These are phyloP conservation scores for Amiota mariae DNA, from an alignment of 2,888 invertebrate genomes.

Conservation along the genomic window DNA sequence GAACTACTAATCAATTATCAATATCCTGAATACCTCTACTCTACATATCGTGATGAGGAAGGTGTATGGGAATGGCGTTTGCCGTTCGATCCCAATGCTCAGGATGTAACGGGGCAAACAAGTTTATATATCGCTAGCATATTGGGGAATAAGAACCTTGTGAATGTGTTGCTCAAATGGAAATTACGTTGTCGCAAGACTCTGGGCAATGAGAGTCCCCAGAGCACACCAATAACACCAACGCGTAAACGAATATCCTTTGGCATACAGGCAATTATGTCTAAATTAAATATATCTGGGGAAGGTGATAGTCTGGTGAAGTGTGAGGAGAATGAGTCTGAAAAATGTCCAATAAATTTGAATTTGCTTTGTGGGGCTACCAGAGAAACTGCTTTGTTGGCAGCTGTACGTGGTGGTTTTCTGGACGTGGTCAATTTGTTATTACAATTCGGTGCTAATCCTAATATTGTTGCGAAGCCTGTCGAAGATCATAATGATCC, in stretches of 20 bases:
- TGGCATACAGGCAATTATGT: constrained; percentile 91
- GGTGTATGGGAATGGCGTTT: constrained; percentile 88
- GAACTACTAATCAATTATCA: constrained; percentile 85
- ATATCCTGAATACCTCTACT: constrained; percentile 83
- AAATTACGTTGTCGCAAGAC: constrained; percentile 77
- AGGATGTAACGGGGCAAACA: constrained; percentile 92
- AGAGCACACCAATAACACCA: constrained; percentile 71
- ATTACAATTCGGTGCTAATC: constrained; percentile 85
- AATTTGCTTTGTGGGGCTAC: constrained; percentile 84
- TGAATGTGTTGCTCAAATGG: constrained; percentile 84
- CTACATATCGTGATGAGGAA: constrained; percentile 80
- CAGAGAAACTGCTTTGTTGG: constrained; percentile 88
- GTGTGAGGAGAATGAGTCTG: constrained; percentile 55
- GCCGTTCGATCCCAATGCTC: constrained; percentile 94
- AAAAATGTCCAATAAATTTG: constrained; percentile 81
- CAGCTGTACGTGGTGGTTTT: constrained; percentile 85
- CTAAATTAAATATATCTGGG: constrained; percentile 81
- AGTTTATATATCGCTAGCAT: constrained; percentile 92
- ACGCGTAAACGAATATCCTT: constrained; percentile 85
- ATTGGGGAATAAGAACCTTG: constrained; percentile 85
- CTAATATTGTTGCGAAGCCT: constrained; percentile 80
- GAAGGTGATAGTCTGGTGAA: constrained; percentile 74
- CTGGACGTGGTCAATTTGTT: constrained; percentile 81
- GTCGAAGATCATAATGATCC: constrained; percentile 73
- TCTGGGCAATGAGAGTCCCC: constrained; percentile 49